A percentile compares a stretch with the other conserved stretches of the same genome.
These are phyloP conservation scores for Crypturellus undulatus DNA, from an alignment of 2,113 vertebrate genomes.

Conservation along the genomic window DNA sequence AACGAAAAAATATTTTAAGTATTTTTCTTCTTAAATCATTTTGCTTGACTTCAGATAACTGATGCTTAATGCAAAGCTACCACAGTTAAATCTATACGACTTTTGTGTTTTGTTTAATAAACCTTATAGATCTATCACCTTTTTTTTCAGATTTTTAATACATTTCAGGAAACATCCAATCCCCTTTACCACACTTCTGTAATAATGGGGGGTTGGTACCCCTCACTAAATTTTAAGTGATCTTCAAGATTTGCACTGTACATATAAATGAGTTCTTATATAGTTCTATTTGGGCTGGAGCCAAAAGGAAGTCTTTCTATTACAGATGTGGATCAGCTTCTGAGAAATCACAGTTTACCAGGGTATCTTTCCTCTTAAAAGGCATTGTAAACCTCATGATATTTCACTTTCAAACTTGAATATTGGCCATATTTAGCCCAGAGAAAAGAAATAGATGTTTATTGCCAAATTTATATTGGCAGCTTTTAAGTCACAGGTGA, in stretches of 20 bases:
- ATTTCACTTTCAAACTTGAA: constrained; percentile 69
- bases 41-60: background rate
- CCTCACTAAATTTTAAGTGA: background rate
- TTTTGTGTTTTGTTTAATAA: background rate
- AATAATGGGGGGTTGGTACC: background rate
- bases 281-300: background rate
- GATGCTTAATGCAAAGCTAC: background rate
- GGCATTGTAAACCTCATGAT: constrained; percentile 12
- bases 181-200: background rate
- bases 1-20: background rate
- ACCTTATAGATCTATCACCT: background rate
- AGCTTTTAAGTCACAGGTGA: constrained; percentile 36
- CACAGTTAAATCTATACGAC: background rate
- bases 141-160: background rate
- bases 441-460: constrained; percentile 34
- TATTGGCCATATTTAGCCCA: constrained; percentile 55
- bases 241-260: background rate
- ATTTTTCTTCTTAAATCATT: background rate
- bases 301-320: background rate
- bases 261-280: background rate
- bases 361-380: constrained; percentile 27
- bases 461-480: constrained; percentile 70
- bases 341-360: constrained; percentile 11
- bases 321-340: background rate
- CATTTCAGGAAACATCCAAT: background rate